Base-by-base conservation (phyloP, 2,888 invertebrate genomes). In the Blastobasis adustella region DNA sequence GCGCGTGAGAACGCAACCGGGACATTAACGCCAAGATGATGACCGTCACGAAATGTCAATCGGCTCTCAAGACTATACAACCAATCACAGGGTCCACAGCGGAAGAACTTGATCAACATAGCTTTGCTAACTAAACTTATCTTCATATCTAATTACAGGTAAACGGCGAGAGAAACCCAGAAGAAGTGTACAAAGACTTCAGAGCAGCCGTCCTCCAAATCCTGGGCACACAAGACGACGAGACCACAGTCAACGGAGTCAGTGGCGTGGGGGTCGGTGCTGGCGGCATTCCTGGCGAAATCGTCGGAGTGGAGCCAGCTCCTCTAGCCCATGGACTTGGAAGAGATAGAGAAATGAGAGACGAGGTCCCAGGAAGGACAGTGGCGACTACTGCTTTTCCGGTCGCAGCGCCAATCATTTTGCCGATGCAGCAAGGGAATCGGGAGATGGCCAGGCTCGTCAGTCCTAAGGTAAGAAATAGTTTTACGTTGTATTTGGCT, bases 141-240 rank as follows among this genome's bases (percentile, higher is more conserved):
- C 23, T 23, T 23, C 23, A 23, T 47, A 49, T 45, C 50, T 54
- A 42, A 45, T 55, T 58, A 36, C 76, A 96, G 96, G 93, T 96
- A 10, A 96, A 96, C 69, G 96, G 96, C 6, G 96, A 96, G 80
- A 89, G 96, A 50, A 94, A 95, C 65, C 96, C 96, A 0, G 91
- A 92, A 41, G 96, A 96, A 67, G 96, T 96, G 7, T 96, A 96
- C 83, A 92, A 92, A 69, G 96, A 96, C 79, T 96, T 96, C 79
- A 91, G 94, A 49, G 90, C 92, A 7, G 93, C 94, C 4, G 92
- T 96, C 6, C 91, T 95, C 61, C 91, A 93, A 70, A 94, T 95
- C 66, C 82, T 96, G 23, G 94, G 93, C 37, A 85, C 91, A 45
- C 90, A 92, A 59, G 93, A 93, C 68, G 92, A 92, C 65, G 91